Base-by-base conservation (phyloP, 2,113 vertebrate genomes). In the Andinoacara biseriatus region DNA sequence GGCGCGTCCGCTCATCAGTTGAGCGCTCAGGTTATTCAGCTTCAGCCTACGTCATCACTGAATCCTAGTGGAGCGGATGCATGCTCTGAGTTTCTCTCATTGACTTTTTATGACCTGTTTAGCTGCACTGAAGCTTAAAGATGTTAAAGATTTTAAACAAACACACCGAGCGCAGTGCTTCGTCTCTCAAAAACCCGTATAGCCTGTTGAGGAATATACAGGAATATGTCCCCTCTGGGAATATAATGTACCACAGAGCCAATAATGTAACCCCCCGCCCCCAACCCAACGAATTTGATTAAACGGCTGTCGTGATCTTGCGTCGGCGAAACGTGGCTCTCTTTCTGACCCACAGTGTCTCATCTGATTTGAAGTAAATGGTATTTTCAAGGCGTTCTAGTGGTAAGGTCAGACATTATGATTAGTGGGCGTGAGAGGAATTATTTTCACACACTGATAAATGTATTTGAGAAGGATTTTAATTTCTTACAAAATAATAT, bases 1-100 rank as follows among this genome's bases (percentile, higher is more conserved):
- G 86, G 87, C 85, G 87, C 88, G 88, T 92, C 93, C 89, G 94
- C 87, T 92, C 91, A 85, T 82, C 87, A 82, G 82, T 78, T 60
- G 86, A 58, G 89, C 82, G 87, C 92, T 89, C 91, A 52, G 85
- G 80, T 92, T 92, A 90, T 89, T 93, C 87, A 80, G 84, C 83
- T 67, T 62, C 87, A 81, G 61, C 49, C 80, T 82, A 85, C 96
- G 95, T 96, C 95, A 96, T 88, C 87, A 58, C 63, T 11, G 29
- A 78, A 17, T 86, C 91, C 82, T 88, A 65, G 46, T 24, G 77
- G 90, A 78, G 52, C 63, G 26, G 5, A 87, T 63, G 58, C 89
- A 88, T 76, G 46, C 49, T 61, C 17, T 38, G 54, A 20, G n/a
- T n/a, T 6, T 7, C 43, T 72, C 75, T 85, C 58, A 81, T 56